phyloP scores from a whole-genome alignment of 1,140 invertebrate species.

The Varroa destructor region DNA sequence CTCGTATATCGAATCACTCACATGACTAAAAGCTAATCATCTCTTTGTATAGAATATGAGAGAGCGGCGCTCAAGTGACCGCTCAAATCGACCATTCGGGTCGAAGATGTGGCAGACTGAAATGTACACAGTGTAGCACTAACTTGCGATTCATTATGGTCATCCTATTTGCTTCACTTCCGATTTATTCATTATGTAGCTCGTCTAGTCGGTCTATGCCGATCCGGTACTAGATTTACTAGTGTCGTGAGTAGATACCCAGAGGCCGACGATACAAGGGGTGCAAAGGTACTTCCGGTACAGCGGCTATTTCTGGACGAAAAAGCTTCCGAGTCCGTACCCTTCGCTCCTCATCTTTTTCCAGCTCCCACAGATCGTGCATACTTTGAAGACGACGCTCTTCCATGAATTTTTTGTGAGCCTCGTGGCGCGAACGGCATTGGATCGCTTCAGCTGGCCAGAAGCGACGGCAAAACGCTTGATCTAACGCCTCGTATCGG shows the following conservation, averaged over 20 bases:
- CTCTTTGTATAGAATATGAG: no score
- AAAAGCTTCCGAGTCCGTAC: neutral
- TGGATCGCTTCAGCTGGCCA: constrained; percentile 12
- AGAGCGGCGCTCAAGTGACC: no score
- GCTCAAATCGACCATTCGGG: no score
- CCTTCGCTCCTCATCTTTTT: constrained; percentile 1
- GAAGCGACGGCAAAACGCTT: constrained; percentile 14
- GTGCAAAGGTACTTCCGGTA: constrained; percentile 2
- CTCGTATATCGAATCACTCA: no score
- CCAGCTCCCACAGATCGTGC: constrained; percentile 18
- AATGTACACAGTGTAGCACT: no score
- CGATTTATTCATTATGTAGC: no score
- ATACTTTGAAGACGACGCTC: constrained; percentile 6
- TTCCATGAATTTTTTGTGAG: constrained; percentile 9
- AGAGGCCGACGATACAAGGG: neutral
- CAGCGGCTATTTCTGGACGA: neutral
- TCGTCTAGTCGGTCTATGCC: no score
- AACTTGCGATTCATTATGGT: no score
- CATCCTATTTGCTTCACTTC: no score
- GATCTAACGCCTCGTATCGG: constrained; percentile 2
- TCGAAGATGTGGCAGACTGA: no score
- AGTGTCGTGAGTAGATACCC: neutral
- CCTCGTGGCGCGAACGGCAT: constrained; percentile 3
- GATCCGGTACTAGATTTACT: neutral
- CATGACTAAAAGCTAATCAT: no score